Evolutionary conservation across 2,113 vertebrate species (phyloP).

Genomic region (Lycaon pictus): DNA sequence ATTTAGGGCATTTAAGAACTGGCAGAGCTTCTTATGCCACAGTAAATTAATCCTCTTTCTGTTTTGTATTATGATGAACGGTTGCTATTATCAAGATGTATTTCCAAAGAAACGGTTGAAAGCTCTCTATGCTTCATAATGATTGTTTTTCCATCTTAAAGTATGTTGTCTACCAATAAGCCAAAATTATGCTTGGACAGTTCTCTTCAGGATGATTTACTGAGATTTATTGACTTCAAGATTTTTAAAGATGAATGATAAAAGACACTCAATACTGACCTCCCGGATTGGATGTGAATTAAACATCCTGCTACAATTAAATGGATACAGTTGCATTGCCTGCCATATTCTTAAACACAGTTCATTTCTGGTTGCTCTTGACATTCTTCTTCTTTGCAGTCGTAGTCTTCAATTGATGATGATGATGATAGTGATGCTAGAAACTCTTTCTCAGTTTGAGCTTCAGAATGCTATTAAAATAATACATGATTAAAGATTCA

Average conservation of each 20-base stretch:
- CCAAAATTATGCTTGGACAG: conserved; percentile 60
- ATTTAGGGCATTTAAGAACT: conserved; percentile 82
- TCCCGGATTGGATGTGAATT: conserved; percentile 32
- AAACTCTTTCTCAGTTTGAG: neutral
- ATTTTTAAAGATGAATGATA: conserved; percentile 75
- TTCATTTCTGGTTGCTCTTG: neutral
- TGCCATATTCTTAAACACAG: neutral
- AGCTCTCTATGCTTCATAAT: conserved; percentile 75
- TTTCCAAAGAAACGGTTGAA: conserved; percentile 81
- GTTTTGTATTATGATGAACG: conserved; percentile 79
- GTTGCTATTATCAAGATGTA: conserved; percentile 83
- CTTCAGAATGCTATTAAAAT: conserved; percentile 55
- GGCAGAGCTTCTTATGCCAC: conserved; percentile 83
- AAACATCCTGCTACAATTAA: conserved; percentile 51
- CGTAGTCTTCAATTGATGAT: neutral
- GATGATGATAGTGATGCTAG: neutral
- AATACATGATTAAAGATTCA: conserved; percentile 23
- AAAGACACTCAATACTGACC: conserved; percentile 40
- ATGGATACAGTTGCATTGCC: neutral
- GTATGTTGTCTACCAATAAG: conserved; percentile 64
- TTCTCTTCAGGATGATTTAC: conserved; percentile 71
- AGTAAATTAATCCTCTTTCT: conserved; percentile 84
- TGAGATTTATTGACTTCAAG: conserved; percentile 56
- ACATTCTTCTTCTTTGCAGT: neutral
- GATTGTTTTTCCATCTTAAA: conserved; percentile 75